phyloP scores from a whole-genome alignment of 2,113 vertebrate species.

The Notothenia rossii region DNA sequence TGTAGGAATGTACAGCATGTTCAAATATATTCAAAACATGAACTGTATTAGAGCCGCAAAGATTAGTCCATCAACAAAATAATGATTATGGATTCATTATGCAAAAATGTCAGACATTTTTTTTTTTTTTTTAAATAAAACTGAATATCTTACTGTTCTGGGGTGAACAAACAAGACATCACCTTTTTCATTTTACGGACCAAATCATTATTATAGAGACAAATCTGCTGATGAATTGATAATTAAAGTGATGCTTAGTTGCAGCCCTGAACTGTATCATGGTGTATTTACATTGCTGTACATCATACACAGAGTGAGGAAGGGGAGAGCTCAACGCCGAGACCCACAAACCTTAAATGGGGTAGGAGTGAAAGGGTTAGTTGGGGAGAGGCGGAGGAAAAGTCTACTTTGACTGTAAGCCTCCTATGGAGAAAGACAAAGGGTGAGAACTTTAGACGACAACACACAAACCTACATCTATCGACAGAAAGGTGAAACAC shows the following conservation, averaged over 20 bases:
- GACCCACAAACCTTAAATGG: slow-evolving; percentile 97
- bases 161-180: no score
- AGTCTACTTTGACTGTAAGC: slow-evolving; percentile 91
- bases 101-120: no score
- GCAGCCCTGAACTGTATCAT: neutral
- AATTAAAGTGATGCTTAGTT: no score
- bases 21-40: neutral
- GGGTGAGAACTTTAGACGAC: slow-evolving; percentile 62
- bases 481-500: slow-evolving; percentile 12
- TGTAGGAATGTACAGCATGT: slow-evolving; percentile 47
- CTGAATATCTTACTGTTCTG: no score
- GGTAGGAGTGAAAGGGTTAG: slow-evolving; percentile 97
- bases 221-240: no score
- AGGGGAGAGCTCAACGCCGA: slow-evolving; percentile 65
- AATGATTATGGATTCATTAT: no score
- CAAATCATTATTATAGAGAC: no score
- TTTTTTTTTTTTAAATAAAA: no score
- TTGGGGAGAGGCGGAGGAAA: slow-evolving; percentile 93
- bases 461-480: slow-evolving; percentile 40
- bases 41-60: no score
- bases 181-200: no score
- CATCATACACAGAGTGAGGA: slow-evolving; percentile 41
- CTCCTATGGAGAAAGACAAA: slow-evolving; percentile 93
- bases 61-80: no score
- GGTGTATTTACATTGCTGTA: slow-evolving; percentile 2